Evolutionary conservation across 2,113 vertebrate species (phyloP).

Genomic region (Hemicordylus capensis): DNA sequence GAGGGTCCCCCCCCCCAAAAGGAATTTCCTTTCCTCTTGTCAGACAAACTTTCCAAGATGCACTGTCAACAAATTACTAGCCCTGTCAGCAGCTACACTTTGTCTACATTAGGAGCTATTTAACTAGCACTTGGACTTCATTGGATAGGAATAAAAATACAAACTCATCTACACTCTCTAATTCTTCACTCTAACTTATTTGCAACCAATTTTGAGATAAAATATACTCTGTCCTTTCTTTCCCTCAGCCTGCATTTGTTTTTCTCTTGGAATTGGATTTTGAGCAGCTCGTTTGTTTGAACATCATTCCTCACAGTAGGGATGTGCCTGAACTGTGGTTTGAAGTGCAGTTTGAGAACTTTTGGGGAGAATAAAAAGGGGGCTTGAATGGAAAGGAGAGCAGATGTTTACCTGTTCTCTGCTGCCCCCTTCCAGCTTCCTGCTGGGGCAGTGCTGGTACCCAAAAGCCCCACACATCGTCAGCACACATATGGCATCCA

Average conservation of each 20-base stretch:
- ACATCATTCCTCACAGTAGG: not conserved
- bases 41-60: conserved; percentile 22
- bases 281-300: not conserved
- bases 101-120: not conserved
- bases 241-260: not conserved
- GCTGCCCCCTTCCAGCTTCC: too few relatives aligned
- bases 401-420: too few relatives aligned
- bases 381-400: too few relatives aligned
- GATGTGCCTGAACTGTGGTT: too few relatives aligned
- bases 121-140: not conserved
- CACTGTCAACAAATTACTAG: not conserved
- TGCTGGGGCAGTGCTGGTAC: too few relatives aligned
- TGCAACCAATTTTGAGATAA: not conserved
- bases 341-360: too few relatives aligned
- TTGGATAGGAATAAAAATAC: not conserved
- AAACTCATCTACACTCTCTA: not conserved
- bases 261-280: not conserved
- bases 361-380: too few relatives aligned
- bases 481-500: too few relatives aligned
- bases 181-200: not conserved
- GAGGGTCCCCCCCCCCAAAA: too few relatives aligned
- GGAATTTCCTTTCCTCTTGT: not conserved
- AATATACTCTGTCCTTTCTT: conserved; percentile 2
- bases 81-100: not conserved
- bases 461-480: too few relatives aligned